Percentiles rank a stretch among this genome's conserved stretches.
These are phyloP conservation scores for Galago senegalensis DNA, from an alignment of 2,797 vertebrate species.

Conservation along the genomic window DNA sequence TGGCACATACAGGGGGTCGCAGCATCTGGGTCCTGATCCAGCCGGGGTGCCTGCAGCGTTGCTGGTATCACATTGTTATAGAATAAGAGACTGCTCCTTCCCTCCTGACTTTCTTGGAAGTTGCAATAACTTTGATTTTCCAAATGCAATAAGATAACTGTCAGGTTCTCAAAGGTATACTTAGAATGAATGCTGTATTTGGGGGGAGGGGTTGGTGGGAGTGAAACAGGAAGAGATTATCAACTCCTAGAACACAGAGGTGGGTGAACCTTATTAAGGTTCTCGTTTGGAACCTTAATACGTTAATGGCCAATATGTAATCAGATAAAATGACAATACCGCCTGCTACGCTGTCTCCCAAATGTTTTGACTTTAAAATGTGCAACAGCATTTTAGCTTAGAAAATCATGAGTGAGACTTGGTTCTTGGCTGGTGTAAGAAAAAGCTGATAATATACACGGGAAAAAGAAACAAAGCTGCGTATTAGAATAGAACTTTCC, in stretches of 20 bases:
- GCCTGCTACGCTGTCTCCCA: not conserved
- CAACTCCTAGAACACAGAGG: constrained; percentile 28
- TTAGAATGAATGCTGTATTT: constrained; percentile 61
- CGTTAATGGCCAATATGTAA: constrained; percentile 52
- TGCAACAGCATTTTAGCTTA: not conserved
- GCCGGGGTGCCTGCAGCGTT: not conserved
- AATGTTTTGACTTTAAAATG: constrained; percentile 12
- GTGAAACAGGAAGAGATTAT: not conserved
- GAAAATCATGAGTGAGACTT: not conserved
- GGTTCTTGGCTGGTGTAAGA: not conserved
- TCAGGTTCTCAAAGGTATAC: constrained; percentile 76
- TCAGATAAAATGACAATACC: constrained; percentile 79
- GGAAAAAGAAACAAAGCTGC: not conserved
- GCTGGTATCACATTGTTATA: constrained; percentile 41
- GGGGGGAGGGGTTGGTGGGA: not conserved
- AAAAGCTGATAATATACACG: not conserved
- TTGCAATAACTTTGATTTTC: constrained; percentile 78
- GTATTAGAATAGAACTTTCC: not conserved
- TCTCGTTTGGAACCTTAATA: constrained; percentile 80
- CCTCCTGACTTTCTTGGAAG: constrained; percentile 72
- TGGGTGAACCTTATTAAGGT: constrained; percentile 27
- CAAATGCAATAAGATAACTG: constrained; percentile 57
- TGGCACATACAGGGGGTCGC: not conserved
- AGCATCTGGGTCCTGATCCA: not conserved
- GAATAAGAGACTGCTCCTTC: constrained; percentile 4